A percentile compares a stretch with the other conserved stretches of the same genome.
Conservation (phyloP, 1,140 invertebrate species). For the Ptiloglossa arizonensis region DNA sequence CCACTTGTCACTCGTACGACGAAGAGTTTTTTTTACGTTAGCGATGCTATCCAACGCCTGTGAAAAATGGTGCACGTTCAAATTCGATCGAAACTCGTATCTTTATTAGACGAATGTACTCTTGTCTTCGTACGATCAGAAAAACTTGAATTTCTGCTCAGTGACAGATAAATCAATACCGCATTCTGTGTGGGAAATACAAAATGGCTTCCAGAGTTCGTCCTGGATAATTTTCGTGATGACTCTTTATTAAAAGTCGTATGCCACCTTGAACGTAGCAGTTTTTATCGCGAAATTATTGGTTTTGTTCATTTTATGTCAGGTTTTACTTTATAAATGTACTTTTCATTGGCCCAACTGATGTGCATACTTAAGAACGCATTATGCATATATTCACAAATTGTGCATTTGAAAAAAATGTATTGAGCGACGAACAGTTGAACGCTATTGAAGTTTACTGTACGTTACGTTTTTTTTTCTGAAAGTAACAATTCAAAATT, state of each 20-base stretch:
- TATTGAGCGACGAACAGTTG: neutral
- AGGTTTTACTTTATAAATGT: neutral
- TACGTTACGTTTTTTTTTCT: neutral
- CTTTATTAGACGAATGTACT: conserved; percentile 23
- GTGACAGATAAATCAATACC: conserved; percentile 81
- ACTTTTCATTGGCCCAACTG: neutral
- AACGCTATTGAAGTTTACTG: neutral
- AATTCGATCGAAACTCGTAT: conserved; percentile 30
- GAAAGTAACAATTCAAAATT: neutral
- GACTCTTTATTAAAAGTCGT: conserved; percentile 33
- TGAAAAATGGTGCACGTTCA: conserved; percentile 46
- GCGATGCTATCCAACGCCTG: conserved; percentile 34
- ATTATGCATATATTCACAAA: conserved; percentile 14
- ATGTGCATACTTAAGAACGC: conserved; percentile 13
- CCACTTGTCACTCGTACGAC: conserved; percentile 71
- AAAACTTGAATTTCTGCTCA: conserved; percentile 61
- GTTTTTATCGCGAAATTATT: neutral
- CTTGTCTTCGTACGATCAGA: conserved; percentile 55
- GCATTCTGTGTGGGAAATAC: conserved; percentile 78
- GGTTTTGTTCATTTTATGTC: conserved; percentile 15
- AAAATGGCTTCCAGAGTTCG: conserved; percentile 79
- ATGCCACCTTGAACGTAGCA: neutral
- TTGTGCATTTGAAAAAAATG: conserved; percentile 11
- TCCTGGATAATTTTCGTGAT: conserved; percentile 50
- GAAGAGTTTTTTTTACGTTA: conserved; percentile 41